These are phyloP conservation scores for Carassius auratus DNA, from an alignment of 2,113 vertebrate genomes.

Conservation along the genomic window DNA sequence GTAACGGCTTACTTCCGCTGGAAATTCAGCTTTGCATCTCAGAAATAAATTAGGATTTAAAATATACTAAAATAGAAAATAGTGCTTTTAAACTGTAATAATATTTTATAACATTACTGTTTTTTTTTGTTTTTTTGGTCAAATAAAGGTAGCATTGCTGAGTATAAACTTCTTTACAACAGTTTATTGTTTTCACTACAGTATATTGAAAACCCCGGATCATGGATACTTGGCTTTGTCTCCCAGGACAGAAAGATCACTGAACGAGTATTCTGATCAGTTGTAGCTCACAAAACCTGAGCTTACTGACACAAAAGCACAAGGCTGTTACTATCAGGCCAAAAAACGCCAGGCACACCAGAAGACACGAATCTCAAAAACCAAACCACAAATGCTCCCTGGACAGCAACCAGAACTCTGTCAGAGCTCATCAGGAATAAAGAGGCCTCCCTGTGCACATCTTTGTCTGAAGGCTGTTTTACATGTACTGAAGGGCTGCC, in stretches of 20 bases:
- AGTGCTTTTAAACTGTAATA: background rate
- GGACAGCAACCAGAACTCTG: constrained; percentile 21
- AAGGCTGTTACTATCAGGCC: constrained; percentile 16
- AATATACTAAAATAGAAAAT: background rate
- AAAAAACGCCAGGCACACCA: background rate
- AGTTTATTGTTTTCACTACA: too few species aligned
- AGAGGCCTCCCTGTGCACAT: background rate
- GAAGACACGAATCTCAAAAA: constrained; percentile 1
- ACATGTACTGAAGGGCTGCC: background rate
- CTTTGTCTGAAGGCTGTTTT: constrained; percentile 2
- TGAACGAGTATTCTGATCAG: background rate
- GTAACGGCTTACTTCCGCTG: background rate
- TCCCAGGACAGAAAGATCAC: background rate
- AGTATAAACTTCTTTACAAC: background rate
- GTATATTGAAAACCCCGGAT: background rate
- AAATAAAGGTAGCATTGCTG: too few species aligned
- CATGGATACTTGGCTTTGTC: background rate
- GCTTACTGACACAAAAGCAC: background rate
- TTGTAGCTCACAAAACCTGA: background rate
- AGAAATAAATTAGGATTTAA: background rate
- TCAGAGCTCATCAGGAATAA: constrained; percentile 10
- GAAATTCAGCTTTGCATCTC: background rate
- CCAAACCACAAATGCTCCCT: background rate
- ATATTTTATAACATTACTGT: background rate
- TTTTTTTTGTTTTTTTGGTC: too few species aligned